These are phyloP conservation scores for Botia kubotai DNA, from an alignment of 2,797 vertebrate genomes.

Conservation along the genomic window DNA sequence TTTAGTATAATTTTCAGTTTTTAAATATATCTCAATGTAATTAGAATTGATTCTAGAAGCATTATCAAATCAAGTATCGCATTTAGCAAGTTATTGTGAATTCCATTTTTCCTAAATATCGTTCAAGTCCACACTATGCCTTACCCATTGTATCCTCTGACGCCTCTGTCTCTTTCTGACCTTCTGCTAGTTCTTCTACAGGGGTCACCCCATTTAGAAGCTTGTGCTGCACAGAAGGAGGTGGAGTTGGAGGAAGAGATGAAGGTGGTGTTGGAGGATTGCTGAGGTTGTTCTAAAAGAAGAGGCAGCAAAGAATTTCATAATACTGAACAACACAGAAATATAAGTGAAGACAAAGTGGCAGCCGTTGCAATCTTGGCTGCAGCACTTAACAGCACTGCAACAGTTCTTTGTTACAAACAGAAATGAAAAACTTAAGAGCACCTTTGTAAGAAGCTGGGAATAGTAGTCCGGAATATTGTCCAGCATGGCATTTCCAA, in stretches of 20 bases:
- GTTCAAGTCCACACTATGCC: background rate
- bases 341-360: background rate
- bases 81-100: too few relatives aligned
- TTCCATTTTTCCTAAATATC: too few relatives aligned
- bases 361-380: background rate
- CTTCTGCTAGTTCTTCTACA: slow-evolving; percentile 87
- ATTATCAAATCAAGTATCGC: too few relatives aligned
- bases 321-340: background rate
- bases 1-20: too few relatives aligned
- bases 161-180: slow-evolving; percentile 80
- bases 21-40: too few relatives aligned
- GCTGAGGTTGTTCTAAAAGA: slow-evolving; percentile 93
- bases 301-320: background rate
- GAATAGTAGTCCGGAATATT: slow-evolving; percentile 97
- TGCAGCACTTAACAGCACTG: background rate
- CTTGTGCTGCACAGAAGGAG: slow-evolving; percentile 97
- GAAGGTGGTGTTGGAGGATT: slow-evolving; percentile 98
- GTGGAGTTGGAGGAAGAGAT: slow-evolving; percentile 95
- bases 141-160: slow-evolving; percentile 84
- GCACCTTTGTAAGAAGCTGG: slow-evolving; percentile 96
- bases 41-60: too few relatives aligned
- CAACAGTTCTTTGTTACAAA: background rate
- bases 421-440: background rate
- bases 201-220: slow-evolving; percentile 92
- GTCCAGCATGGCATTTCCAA: slow-evolving; percentile 92